These are phyloP conservation scores for Periplaneta americana DNA, from an alignment of 1,140 invertebrate genomes.

Conservation along the genomic window DNA sequence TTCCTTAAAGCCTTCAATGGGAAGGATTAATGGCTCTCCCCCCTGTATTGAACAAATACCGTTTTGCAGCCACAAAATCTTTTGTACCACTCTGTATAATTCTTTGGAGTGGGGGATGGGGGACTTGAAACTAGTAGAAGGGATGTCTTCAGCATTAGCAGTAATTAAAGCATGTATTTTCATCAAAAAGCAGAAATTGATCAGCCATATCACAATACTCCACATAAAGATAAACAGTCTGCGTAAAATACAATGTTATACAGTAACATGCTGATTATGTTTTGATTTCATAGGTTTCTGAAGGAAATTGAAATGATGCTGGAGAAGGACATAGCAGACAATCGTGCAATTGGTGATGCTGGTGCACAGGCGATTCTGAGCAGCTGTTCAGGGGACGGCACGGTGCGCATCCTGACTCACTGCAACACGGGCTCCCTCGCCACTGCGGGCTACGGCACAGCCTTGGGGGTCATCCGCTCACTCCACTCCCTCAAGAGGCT, in stretches of 20 bases:
- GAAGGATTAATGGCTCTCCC: no score
- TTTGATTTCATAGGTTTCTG: constrained; percentile 57
- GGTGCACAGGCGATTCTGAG: constrained; percentile 72
- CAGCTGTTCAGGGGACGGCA: constrained; percentile 36
- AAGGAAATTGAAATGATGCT: constrained; percentile 73
- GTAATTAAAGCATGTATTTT: no score
- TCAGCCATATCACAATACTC: no score
- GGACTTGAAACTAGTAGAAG: no score
- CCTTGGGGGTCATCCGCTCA: constrained; percentile 86
- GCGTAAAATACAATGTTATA: not conserved
- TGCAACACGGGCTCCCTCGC: constrained; percentile 98
- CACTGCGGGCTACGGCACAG: constrained; percentile 95
- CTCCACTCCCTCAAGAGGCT: constrained; percentile 67
- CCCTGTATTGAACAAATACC: no score
- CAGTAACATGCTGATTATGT: constrained; percentile 2
- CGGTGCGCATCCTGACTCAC: constrained; percentile 80
- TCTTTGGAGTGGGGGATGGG: no score
- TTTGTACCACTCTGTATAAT: no score
- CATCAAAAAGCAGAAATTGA: no score
- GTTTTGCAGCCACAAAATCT: no score
- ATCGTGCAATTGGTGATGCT: constrained; percentile 75
- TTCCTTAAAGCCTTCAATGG: no score
- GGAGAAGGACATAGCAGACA: constrained; percentile 77
- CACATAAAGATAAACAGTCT: not conserved
- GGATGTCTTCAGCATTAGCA: no score